Evolutionary conservation across 1,140 invertebrate species (phyloP).

Genomic region (Cardiocondyla obscurior): DNA sequence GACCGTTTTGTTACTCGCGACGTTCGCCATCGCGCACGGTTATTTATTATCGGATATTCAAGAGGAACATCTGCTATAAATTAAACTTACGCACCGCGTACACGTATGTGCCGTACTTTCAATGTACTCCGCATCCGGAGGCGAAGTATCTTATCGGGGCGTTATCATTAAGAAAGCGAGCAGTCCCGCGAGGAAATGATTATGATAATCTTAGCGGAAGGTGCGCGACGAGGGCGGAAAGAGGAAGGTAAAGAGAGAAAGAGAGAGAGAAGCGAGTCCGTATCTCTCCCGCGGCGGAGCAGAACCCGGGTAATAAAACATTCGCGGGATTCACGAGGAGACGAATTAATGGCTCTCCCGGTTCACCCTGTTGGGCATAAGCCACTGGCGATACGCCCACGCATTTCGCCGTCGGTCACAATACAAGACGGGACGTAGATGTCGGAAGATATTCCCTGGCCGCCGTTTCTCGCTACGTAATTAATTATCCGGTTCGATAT

Average conservation of each 20-base stretch:
- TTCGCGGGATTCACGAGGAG: slow-evolving; percentile 48
- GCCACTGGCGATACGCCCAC: slow-evolving; percentile 77
- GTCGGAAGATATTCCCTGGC: slow-evolving; percentile 78
- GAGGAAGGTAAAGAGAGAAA: neutral
- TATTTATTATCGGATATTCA: slow-evolving; percentile 41
- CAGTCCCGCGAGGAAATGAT: slow-evolving; percentile 8
- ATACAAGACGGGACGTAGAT: slow-evolving; percentile 77
- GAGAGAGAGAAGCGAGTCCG: neutral
- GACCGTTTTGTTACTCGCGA: neutral
- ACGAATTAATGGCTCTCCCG: slow-evolving; percentile 76
- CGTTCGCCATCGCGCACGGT: slow-evolving; percentile 5
- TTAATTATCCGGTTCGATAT: slow-evolving; percentile 76
- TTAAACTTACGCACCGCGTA: slow-evolving; percentile 9
- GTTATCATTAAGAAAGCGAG: slow-evolving; percentile 53
- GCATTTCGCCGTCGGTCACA: slow-evolving; percentile 75
- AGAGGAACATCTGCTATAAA: slow-evolving; percentile 32
- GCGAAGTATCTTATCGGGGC: slow-evolving; percentile 41
- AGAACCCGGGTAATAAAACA: slow-evolving; percentile 47
- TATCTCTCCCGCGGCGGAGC: slow-evolving; percentile 31
- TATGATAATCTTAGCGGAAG: slow-evolving; percentile 42
- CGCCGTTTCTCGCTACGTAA: slow-evolving; percentile 73
- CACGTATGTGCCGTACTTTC: neutral
- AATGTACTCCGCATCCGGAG: slow-evolving; percentile 8
- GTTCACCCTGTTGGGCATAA: slow-evolving; percentile 67
- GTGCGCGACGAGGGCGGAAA: neutral